Evolutionary conservation across 2,113 vertebrate genomes (phyloP), one percentile per base, ranked within the genome.

Genomic region (Paramormyrops kingsleyae): DNA sequence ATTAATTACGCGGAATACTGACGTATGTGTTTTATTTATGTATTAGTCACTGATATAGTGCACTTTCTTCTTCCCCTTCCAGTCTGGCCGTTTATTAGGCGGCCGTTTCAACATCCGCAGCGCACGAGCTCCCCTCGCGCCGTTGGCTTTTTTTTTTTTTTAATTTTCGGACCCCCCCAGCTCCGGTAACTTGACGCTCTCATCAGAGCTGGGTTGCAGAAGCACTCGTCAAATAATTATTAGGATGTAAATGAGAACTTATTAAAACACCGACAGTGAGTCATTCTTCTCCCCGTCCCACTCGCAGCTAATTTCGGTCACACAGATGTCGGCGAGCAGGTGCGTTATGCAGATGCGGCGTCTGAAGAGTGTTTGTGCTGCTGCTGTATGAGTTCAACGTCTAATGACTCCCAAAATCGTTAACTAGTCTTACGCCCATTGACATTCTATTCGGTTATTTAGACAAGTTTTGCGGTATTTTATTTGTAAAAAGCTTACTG

Each of bases 1-100:
- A 87, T 87, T 74, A 90, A 87, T 90, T 90, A 50, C 24, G 66
- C 85, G 87, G 49, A 87, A 87, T 56, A 77, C 84, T 44, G 74
- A 74, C 15, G 59, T 77, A 46, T 85, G 87, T 87, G 47, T 77
- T 83, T 53, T 89, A 89, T 89, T 44, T 52, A 56, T 70, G 66
- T 80, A 35, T 80, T 53, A 56, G 21, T n/a, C 21, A 4, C 6
- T 62, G 56, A 62, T 62, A 62, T 9, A 9, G 56, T 24, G 53
- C 49, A n/a, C 59, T 27, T 42, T 21, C 5, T 83, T 27, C 44
- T 35, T 50, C 83, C 74, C 42, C 10, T 89, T 52, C 21, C 49
- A 5, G 27, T n/a, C 21, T 31, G 52, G 83, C 35, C 46, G 87
- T 87, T 87, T 87, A 52, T 50, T 47, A 89, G 47, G 46, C 17